Evolutionary conservation across 1,140 invertebrate species (phyloP).

Genomic region (Ceratoteleas bidentatus): DNA sequence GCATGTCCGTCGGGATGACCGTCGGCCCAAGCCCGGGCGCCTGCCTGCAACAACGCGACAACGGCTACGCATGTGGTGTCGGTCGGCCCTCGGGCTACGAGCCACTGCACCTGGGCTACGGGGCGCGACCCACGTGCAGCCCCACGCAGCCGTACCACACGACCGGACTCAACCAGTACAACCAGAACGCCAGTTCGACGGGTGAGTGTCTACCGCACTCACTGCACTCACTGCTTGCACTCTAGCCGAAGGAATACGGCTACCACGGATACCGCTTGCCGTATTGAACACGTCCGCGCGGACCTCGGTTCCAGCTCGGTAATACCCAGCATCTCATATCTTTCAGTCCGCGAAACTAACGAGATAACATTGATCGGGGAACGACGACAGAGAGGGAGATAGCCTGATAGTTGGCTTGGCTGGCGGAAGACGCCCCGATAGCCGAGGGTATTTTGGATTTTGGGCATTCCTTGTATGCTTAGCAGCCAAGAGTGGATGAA

Average conservation of each 20-base stretch:
- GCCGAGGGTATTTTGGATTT: too few relatives aligned
- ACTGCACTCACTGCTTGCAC: conserved; percentile 82
- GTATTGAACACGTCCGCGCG: conserved; percentile 69
- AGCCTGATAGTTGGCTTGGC: too few relatives aligned
- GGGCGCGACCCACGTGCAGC: conserved; percentile 85
- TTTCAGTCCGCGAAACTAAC: neutral
- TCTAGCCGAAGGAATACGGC: conserved; percentile 80
- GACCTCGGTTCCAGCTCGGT: conserved; percentile 57
- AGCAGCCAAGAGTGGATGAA: too few relatives aligned
- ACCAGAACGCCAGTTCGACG: conserved; percentile 84
- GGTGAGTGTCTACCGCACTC: conserved; percentile 83
- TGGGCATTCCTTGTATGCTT: too few relatives aligned
- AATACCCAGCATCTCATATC: neutral
- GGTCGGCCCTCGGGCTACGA: conserved; percentile 84
- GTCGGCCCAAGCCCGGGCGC: conserved; percentile 82
- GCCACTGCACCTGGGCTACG: conserved; percentile 85
- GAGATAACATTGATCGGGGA: too few relatives aligned
- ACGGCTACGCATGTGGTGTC: conserved; percentile 85
- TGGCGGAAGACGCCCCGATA: too few relatives aligned
- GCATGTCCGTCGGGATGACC: conserved; percentile 80
- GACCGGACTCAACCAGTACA: conserved; percentile 83
- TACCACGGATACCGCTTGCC: conserved; percentile 76
- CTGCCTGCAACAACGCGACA: conserved; percentile 86
- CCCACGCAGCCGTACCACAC: conserved; percentile 85
- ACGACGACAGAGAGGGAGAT: too few relatives aligned